Percentiles rank a stretch among this genome's conserved stretches.
Evolutionary conservation across 2,113 vertebrate species (phyloP).

Genomic region (Pardalotus punctatus): DNA sequence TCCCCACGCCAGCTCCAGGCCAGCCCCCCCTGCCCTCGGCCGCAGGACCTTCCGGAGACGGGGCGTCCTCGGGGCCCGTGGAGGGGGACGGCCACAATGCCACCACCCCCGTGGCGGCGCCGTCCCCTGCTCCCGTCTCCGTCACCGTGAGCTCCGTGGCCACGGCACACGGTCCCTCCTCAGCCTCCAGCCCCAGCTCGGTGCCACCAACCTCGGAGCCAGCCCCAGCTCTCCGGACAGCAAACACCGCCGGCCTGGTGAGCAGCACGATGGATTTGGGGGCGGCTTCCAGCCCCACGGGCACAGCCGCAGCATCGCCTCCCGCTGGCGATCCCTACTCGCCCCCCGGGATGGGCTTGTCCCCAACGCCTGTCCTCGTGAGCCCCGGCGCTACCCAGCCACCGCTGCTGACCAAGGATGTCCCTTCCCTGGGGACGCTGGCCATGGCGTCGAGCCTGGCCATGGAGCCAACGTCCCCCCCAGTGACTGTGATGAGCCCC

Average conservation of each 20-base stretch:
- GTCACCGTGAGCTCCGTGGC: accelerated
- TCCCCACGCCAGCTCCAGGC: background rate
- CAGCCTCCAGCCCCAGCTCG: background rate
- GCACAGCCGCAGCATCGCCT: accelerated
- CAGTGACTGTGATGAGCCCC: background rate
- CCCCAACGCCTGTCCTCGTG: accelerated
- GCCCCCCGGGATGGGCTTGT: accelerated
- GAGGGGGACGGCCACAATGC: background rate
- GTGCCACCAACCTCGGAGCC: background rate
- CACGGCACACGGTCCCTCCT: accelerated
- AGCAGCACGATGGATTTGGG: background rate
- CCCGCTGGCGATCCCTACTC: background rate
- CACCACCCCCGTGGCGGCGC: accelerated
- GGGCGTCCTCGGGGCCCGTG: background rate
- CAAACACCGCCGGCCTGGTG: background rate
- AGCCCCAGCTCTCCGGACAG: background rate
- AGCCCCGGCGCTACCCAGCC: background rate
- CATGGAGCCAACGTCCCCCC: background rate
- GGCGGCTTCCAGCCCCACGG: background rate
- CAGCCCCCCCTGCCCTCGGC: background rate
- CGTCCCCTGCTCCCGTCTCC: background rate
- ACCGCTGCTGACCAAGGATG: background rate
- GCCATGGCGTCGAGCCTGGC: background rate
- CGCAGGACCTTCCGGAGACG: accelerated
- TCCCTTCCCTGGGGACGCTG: background rate